Conservation (phyloP, 2,888 invertebrate genomes). For the Netelia virgata region DNA sequence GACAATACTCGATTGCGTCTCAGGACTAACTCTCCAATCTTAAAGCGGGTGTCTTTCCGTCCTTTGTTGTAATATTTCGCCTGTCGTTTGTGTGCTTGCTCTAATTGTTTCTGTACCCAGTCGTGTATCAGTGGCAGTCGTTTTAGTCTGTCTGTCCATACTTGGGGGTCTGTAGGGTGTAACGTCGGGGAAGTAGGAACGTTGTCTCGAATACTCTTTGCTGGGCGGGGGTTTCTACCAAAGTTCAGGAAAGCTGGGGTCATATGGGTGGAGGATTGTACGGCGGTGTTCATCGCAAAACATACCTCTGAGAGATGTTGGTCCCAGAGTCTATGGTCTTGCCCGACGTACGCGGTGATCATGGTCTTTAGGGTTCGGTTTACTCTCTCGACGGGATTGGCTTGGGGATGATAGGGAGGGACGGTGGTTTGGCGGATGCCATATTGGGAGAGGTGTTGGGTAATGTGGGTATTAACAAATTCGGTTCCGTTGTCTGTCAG, state of each 20-base stretch:
- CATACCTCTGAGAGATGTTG: not conserved
- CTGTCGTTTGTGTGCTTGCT: not conserved
- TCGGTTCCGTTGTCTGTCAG: constrained; percentile 71
- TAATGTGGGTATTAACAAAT: constrained; percentile 67
- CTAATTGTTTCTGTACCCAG: not conserved
- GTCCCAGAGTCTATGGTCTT: no score
- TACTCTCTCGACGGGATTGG: no score
- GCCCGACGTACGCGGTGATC: no score
- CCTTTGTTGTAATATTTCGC: not conserved
- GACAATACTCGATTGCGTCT: not conserved
- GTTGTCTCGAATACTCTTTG: constrained; percentile 19
- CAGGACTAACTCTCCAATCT: constrained; percentile 6
- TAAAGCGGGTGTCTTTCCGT: not conserved
- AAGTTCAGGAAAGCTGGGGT: constrained; percentile 76
- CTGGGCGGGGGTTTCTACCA: constrained; percentile 63
- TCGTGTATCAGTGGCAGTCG: not conserved
- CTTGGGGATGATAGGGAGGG: not conserved
- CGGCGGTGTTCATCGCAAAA: constrained; percentile 73
- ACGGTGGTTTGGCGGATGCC: constrained; percentile 30
- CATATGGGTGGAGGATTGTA: constrained; percentile 73
- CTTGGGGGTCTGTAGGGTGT: not conserved
- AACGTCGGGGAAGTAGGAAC: not conserved
- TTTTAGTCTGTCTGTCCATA: not conserved
- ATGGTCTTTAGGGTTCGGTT: no score
- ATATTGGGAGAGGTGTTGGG: not conserved